These are phyloP conservation scores for Lethenteron camtschaticum DNA, from an alignment of 2,113 vertebrate species.

Conservation along the genomic window DNA sequence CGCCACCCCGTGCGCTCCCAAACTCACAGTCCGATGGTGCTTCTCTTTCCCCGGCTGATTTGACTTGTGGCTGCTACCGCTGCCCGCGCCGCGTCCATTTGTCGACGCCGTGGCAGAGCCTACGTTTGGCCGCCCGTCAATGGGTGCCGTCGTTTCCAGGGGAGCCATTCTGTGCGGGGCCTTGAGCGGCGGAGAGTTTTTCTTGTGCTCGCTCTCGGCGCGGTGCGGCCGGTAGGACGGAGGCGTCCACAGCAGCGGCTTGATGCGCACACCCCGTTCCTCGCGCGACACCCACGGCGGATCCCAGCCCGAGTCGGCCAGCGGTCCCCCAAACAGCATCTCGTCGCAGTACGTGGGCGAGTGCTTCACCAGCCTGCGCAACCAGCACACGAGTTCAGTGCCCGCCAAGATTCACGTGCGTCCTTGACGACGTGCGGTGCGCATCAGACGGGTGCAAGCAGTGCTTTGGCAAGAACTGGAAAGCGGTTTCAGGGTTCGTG, in stretches of 20 bases:
- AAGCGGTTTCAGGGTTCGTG: not conserved
- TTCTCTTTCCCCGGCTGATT: too few relatives aligned
- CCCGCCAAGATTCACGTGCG: not conserved
- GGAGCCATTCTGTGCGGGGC: too few relatives aligned
- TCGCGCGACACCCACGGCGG: conserved; percentile 14
- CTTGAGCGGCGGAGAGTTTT: too few relatives aligned
- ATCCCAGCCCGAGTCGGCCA: conserved; percentile 5
- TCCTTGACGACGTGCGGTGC: not conserved
- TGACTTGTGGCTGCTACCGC: too few relatives aligned
- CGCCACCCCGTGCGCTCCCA: too few relatives aligned
- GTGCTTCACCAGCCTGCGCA: conserved; percentile 17
- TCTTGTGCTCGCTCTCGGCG: too few relatives aligned
- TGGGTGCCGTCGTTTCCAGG: too few relatives aligned
- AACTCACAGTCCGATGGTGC: too few relatives aligned
- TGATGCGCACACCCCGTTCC: conserved; percentile 17
- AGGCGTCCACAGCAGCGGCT: conserved; percentile 25
- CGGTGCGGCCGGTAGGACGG: conserved; percentile 8
- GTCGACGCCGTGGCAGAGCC: too few relatives aligned
- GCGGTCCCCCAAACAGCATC: conserved; percentile 21
- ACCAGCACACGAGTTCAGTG: not conserved
- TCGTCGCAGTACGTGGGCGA: conserved; percentile 33
- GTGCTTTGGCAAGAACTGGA: too few relatives aligned
- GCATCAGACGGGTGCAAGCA: not conserved
- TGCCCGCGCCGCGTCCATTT: too few relatives aligned
- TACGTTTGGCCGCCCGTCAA: too few relatives aligned